Conservation (phyloP, 2,113 vertebrate species). For the Myocastor coypus region DNA sequence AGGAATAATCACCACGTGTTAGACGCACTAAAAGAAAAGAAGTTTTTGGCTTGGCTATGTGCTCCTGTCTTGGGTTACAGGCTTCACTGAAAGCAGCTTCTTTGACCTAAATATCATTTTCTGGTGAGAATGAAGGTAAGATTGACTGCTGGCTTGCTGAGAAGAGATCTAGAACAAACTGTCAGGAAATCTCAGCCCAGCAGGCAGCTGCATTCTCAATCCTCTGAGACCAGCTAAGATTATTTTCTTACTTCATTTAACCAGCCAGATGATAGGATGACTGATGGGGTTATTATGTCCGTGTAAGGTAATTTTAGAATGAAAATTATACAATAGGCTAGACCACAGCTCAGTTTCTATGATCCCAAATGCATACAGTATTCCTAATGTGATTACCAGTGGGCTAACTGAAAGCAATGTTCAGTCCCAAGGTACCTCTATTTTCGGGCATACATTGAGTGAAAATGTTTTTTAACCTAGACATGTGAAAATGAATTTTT, state of each 20-base stretch:
- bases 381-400: conserved; percentile 45
- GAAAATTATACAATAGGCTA: conserved; percentile 65
- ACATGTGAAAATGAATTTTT: conserved; percentile 49
- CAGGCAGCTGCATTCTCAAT: conserved; percentile 43
- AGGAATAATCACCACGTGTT: conserved; percentile 63
- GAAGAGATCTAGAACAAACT: conserved; percentile 58
- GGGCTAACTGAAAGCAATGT: conserved; percentile 56
- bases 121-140: conserved; percentile 22
- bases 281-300: conserved; percentile 63
- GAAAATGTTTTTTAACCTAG: conserved; percentile 30
- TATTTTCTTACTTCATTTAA: conserved; percentile 75
- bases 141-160: not conserved
- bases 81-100: conserved; percentile 31
- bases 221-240: conserved; percentile 49
- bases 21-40: conserved; percentile 38
- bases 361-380: conserved; percentile 12
- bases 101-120: conserved; percentile 56
- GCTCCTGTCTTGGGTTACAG: conserved; percentile 72
- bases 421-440: conserved; percentile 56
- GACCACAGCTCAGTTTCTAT: conserved; percentile 60
- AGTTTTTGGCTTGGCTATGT: conserved; percentile 48
- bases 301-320: conserved; percentile 71
- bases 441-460: conserved; percentile 66
- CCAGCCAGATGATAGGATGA: conserved; percentile 67
- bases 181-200: conserved; percentile 50